Percentiles rank a stretch among this genome's conserved stretches.
Evolutionary conservation across 2,888 invertebrate species (phyloP).

Genomic region (Phlogophora meticulosa): DNA sequence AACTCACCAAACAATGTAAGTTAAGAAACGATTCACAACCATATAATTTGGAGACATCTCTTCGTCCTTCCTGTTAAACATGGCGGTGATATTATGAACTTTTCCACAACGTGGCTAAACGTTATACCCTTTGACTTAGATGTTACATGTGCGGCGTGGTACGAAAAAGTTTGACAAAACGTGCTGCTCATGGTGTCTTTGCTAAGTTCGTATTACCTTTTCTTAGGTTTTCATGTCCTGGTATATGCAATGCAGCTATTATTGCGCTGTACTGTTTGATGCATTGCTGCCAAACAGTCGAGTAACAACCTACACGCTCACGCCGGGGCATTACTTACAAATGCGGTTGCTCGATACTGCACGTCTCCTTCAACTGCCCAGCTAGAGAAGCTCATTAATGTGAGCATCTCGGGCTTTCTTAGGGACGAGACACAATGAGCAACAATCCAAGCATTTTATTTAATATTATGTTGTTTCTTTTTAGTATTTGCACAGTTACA

Average conservation of each 20-base stretch:
- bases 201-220: constrained; percentile 10
- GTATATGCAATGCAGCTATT: constrained; percentile 9
- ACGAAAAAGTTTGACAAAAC: constrained; percentile 21
- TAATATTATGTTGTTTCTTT: constrained; percentile 31
- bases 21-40: neutral
- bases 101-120: neutral
- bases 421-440: neutral
- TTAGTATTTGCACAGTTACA: constrained; percentile 30
- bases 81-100: neutral
- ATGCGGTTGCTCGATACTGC: neutral
- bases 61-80: neutral
- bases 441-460: constrained; percentile 1
- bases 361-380: neutral
- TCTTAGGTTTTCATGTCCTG: constrained; percentile 9
- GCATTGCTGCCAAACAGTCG: neutral
- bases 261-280: constrained; percentile 14
- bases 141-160: neutral
- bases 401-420: neutral
- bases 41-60: neutral
- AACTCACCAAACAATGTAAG: constrained; percentile 27
- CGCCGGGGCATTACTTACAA: neutral
- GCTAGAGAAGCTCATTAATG: neutral
- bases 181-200: constrained; percentile 29
- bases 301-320: neutral
- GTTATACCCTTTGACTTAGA: constrained; percentile 12